Evolutionary conservation across 2,113 vertebrate species (phyloP), one percentile per base, ranked within the genome.

Genomic region (Pheucticus melanocephalus): DNA sequence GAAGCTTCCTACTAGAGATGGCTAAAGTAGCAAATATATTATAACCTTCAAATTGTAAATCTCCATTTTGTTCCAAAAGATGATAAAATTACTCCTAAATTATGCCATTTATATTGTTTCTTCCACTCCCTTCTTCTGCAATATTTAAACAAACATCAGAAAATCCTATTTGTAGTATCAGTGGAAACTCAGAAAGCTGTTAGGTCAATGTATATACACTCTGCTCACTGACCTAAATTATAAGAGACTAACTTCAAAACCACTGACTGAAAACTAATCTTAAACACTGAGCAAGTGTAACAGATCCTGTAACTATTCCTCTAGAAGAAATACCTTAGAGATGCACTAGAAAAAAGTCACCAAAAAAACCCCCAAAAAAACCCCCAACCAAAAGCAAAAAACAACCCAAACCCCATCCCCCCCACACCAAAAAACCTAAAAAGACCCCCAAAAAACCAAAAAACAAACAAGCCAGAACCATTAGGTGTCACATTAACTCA

Each of bases 171-270:
- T 66, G 47, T 31, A 84, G 17, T n/a, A 72, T 79, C 88, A 78
- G 4, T 6, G 22, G 63, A 92, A 86, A 45, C 86, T 54, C 57
- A 42, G 51, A 83, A 92, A 91, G 82, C 70, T 95, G 82, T 91
- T 97, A 88, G 84, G 73, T 94, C 76, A 85, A 84, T 70, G 50
- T 64, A 76, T 48, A 76, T 39, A 83, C 50, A 86, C 86, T 92
- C 59, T 51, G 25, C 89, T 92, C 76, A 69, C 72, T 97, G 95
- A 96, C 95, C 95, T 95, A 96, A 97, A 97, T 97, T 96, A 79
- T 56, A 96, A 94, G 95, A 92, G 80, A 97, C 92, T 85, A 88
- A 51, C 83, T 97, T 98, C 90, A 95, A 96, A 95, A 95, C 39
- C 75, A 95, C 92, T 79, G 78, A 90, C 68, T 92, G 75, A 80